Conservation (phyloP, 2,113 vertebrate genomes). For the Gadus chalcogrammus region DNA sequence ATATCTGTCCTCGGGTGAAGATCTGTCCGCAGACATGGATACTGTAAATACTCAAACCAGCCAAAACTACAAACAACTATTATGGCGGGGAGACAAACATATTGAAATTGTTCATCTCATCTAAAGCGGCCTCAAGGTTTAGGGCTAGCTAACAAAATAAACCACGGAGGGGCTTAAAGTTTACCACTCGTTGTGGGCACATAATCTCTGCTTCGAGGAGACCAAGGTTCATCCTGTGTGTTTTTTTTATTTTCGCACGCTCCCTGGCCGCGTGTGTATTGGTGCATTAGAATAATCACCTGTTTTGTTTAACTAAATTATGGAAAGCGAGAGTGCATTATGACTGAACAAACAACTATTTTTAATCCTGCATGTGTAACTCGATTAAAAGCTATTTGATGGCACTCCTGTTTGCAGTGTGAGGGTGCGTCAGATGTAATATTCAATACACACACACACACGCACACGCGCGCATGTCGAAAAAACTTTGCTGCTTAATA, state of each 20-base stretch:
- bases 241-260: conserved; percentile 4
- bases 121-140: conserved; percentile 51
- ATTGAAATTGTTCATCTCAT: conserved; percentile 9
- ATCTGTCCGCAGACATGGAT: too few relatives aligned
- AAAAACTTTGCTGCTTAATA: conserved; percentile 59
- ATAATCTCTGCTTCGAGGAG: conserved; percentile 35
- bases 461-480: conserved; percentile 33
- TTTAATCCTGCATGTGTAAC: conserved; percentile 64
- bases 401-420: conserved; percentile 21
- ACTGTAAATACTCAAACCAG: not conserved
- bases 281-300: conserved; percentile 64
- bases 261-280: conserved; percentile 40
- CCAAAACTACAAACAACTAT: conserved; percentile 52
- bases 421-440: conserved; percentile 1
- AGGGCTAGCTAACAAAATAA: conserved; percentile 53
- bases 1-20: too few relatives aligned
- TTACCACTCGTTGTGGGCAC: conserved; percentile 15
- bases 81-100: conserved; percentile 45
- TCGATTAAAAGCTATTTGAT: conserved; percentile 51
- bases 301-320: conserved; percentile 67
- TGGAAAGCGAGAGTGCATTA: conserved; percentile 52
- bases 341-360: conserved; percentile 65
- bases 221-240: conserved; percentile 27
- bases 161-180: conserved; percentile 48
- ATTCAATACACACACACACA: conserved; percentile 36